Evolutionary conservation across 2,888 invertebrate genomes (phyloP), one percentile per base, ranked within the genome.

Genomic region (Lepidonotus clava): DNA sequence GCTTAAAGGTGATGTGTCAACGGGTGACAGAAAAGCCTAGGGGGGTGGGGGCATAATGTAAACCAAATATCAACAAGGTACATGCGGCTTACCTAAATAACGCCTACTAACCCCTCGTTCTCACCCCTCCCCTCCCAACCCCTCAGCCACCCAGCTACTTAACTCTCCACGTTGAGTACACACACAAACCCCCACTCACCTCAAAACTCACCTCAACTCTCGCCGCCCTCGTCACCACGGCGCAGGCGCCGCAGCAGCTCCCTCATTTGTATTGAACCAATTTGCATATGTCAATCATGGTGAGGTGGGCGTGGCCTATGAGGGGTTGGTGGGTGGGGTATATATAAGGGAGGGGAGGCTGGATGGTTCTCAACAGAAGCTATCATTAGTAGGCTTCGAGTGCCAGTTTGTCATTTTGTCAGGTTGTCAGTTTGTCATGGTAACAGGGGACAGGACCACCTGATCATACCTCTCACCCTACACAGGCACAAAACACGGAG

Each of bases 241-340:
- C 34, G 71, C 71, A 71, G n/a, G 36, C 34, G 0, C 66, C 28
- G n/a, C 36, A 38, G 36, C 34, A 11, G 71, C 71, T 34, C 36
- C 4, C 0, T 1, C 11, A 14, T 36, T 8, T 71, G 71, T 14
- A 71, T 38, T 18, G 36, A n/a, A 21, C 71, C 38, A 6, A 71
- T 71, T 71, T 34, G 38, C 71, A 71, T 71, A 71, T n/a, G 71
- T 71, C 71, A 71, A 71, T 71, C 71, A 71, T 6, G 71, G 1
- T 38, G 71, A 34, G 24, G 28, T 61, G 71, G 71, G 71, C 71
- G 71, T 71, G 71, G 71, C 24, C 18, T 71, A 1, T 1, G 71
- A 14, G 32, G 38, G 38, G 14, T 11, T 34, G 38, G 38, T 34
- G 71, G 38, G 14, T 34, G 36, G n/a, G n/a, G 71, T 71, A 71